Percentiles rank a stretch among this genome's conserved stretches.
These are phyloP conservation scores for Brachyhypopomus gauderio DNA, from an alignment of 2,113 vertebrate species.

Conservation along the genomic window DNA sequence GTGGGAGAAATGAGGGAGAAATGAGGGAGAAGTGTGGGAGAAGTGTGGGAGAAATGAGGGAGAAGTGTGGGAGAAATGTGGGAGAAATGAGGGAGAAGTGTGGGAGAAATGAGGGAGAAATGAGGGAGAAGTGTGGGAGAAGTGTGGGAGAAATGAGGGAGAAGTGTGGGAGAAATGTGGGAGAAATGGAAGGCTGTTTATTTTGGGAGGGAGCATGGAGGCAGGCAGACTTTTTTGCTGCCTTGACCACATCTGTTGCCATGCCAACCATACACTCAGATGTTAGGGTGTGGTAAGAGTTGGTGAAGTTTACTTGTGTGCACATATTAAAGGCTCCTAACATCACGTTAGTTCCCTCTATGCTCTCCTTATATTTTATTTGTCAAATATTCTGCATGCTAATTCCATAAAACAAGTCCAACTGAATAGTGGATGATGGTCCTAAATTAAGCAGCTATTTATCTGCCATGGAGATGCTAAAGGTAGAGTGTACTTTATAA, in stretches of 20 bases:
- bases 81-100: constrained; percentile 37
- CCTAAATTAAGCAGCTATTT: no score
- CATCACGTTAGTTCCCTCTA: neutral
- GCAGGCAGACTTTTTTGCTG: constrained; percentile 28
- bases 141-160: no score
- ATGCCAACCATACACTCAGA: constrained; percentile 52
- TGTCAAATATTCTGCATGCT: no score
- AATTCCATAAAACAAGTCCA: no score
- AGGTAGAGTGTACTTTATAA: neutral
- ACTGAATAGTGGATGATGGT: no score
- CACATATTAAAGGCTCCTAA: neutral
- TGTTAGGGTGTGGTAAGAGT: constrained; percentile 32
- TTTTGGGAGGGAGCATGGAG: constrained; percentile 40
- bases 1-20: no score
- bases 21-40: constrained; percentile 37
- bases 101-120: no score
- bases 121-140: constrained; percentile 37
- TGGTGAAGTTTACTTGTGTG: constrained; percentile 16
- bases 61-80: constrained; percentile 32
- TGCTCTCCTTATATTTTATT: no score
- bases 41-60: constrained; percentile 33
- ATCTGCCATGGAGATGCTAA: neutral
- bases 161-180: no score
- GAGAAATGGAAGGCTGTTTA: constrained; percentile 34
- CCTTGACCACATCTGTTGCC: constrained; percentile 52